These are phyloP conservation scores for Heloderma charlesbogerti DNA, from an alignment of 2,113 vertebrate species.

Conservation along the genomic window DNA sequence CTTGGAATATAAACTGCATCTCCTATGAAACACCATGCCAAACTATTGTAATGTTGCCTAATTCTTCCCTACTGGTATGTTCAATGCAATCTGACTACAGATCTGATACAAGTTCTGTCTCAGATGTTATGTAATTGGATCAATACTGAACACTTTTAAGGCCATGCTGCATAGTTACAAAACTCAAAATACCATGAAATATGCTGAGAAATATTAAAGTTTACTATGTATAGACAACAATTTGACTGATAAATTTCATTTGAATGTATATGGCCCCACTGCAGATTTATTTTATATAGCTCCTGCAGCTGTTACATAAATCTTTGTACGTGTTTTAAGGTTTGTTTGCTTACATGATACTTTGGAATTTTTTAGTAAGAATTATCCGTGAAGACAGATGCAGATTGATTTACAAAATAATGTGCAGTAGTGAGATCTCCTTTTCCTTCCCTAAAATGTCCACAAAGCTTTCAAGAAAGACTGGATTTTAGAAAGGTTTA, in stretches of 20 bases:
- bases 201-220: slow-evolving; percentile 7
- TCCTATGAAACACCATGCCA: not conserved
- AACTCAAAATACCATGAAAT: slow-evolving; percentile 35
- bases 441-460: not conserved
- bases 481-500: not conserved
- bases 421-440: not conserved
- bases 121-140: slow-evolving; percentile 2
- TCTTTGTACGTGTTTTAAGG: not conserved
- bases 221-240: slow-evolving; percentile 15
- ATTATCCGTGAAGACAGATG: not conserved
- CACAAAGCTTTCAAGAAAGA: not conserved
- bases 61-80: not conserved
- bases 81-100: not conserved
- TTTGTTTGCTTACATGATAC: not conserved
- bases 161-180: not conserved
- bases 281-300: not conserved
- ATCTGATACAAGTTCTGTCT: not conserved
- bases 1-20: not conserved
- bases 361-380: not conserved
- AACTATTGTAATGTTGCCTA: not conserved
- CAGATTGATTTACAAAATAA: not conserved
- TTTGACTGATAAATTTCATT: slow-evolving; percentile 20
- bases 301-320: slow-evolving; percentile 21
- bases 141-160: not conserved
- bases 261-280: not conserved